Conservation (phyloP, 1,140 invertebrate genomes). For the Archivesica marissinica region DNA sequence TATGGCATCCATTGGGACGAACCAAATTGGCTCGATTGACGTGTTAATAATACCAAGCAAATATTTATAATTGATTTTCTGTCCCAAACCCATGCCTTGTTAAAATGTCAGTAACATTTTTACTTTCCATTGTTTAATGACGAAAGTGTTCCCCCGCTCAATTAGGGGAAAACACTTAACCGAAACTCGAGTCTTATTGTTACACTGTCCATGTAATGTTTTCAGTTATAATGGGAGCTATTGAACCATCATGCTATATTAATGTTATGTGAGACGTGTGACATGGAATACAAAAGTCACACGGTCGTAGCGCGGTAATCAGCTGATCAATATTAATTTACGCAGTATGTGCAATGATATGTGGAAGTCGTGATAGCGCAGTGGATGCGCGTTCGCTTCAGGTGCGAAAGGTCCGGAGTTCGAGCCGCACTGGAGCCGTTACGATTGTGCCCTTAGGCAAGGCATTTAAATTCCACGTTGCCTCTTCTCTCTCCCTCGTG, state of each 20-base stretch:
- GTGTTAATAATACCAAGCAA: neutral
- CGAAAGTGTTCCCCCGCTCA: slow-evolving; percentile 18
- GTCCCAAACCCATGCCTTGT: neutral
- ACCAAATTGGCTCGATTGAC: too few species aligned
- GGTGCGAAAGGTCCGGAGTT: too few species aligned
- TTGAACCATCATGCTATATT: neutral
- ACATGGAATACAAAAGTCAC: slow-evolving; percentile 11
- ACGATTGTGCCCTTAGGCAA: too few species aligned
- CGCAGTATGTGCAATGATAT: neutral
- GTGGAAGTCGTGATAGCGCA: too few species aligned
- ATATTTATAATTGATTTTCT: slow-evolving; percentile 32
- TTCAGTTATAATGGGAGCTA: neutral
- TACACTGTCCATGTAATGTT: slow-evolving; percentile 15
- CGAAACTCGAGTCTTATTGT: slow-evolving; percentile 16
- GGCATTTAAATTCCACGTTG: too few species aligned
- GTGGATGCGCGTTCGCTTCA: too few species aligned
- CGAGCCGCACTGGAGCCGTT: too few species aligned
- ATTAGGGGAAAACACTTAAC: slow-evolving; percentile 22
- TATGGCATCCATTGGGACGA: too few species aligned
- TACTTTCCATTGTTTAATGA: slow-evolving; percentile 17
- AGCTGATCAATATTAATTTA: neutral
- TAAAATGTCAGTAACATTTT: slow-evolving; percentile 33
- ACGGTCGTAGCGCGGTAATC: neutral
- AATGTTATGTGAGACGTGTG: slow-evolving; percentile 12
- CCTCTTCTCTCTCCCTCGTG: too few species aligned